These are phyloP conservation scores for Anas acuta DNA, from an alignment of 2,797 vertebrate species.

Conservation along the genomic window DNA sequence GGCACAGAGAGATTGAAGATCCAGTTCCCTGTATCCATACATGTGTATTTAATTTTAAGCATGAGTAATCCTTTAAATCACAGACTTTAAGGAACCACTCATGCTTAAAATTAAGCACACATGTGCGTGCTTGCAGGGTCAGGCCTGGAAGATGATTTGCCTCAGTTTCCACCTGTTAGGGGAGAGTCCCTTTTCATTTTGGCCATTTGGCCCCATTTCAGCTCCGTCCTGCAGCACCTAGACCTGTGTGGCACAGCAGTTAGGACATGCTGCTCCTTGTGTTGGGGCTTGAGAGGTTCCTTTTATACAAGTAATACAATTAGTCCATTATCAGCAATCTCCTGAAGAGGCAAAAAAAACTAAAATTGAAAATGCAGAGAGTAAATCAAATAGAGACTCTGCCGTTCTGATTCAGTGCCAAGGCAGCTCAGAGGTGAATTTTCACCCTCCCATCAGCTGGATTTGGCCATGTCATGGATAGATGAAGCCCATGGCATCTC, in stretches of 20 bases:
- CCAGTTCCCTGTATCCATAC: background rate
- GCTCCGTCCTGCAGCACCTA: rapidly evolving
- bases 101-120: background rate
- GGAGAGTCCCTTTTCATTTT: background rate
- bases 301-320: background rate
- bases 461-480: background rate
- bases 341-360: background rate
- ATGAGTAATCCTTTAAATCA: slow-evolving; percentile 2
- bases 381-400: background rate
- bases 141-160: background rate
- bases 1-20: background rate
- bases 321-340: background rate
- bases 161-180: background rate
- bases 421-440: background rate
- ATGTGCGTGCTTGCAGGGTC: background rate
- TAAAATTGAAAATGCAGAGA: background rate
- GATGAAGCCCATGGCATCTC: background rate
- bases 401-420: background rate
- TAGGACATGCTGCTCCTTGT: background rate
- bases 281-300: background rate
- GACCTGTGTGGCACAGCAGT: background rate
- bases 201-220: background rate
- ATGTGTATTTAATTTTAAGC: background rate
- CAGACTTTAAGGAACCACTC: background rate
- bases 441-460: background rate